These are phyloP conservation scores for Melanotaenia duboulayi DNA, from an alignment of 2,113 vertebrate species.

Conservation along the genomic window DNA sequence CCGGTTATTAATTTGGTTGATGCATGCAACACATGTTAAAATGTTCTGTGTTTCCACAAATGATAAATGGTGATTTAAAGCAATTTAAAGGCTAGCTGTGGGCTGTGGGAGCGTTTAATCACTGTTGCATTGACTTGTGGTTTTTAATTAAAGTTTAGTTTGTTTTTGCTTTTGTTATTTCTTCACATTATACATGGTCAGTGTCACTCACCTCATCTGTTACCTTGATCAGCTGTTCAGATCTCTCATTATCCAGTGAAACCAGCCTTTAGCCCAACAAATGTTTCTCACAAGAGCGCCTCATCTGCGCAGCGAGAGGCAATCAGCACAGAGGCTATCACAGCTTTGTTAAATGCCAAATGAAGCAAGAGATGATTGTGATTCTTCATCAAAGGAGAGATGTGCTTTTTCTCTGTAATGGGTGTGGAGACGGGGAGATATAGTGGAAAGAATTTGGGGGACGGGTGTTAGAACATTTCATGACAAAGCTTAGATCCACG, in stretches of 20 bases:
- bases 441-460: slow-evolving; percentile 16
- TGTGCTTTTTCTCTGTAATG: slow-evolving; percentile 39
- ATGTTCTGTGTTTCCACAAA: slow-evolving; percentile 46
- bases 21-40: slow-evolving; percentile 69
- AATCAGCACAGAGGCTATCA: slow-evolving; percentile 54
- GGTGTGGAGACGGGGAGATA: slow-evolving; percentile 44
- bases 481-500: slow-evolving; percentile 65
- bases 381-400: slow-evolving; percentile 66
- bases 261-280: slow-evolving; percentile 36
- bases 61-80: slow-evolving; percentile 37
- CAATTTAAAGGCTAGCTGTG: slow-evolving; percentile 12
- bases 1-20: slow-evolving; percentile 34
- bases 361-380: slow-evolving; percentile 62
- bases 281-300: slow-evolving; percentile 43
- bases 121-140: slow-evolving; percentile 45
- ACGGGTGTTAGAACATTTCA: slow-evolving; percentile 64
- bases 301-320: slow-evolving; percentile 38
- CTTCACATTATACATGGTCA: slow-evolving; percentile 28
- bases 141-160: slow-evolving; percentile 70
- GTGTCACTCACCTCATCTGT: slow-evolving; percentile 42
- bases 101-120: slow-evolving; percentile 29
- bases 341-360: slow-evolving; percentile 78
- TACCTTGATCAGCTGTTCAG: slow-evolving; percentile 29
- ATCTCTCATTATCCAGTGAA: slow-evolving; percentile 36
- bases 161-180: slow-evolving; percentile 37